Evolutionary conservation across 2,113 vertebrate species (phyloP).

Genomic region (Apodemus speciosus): DNA sequence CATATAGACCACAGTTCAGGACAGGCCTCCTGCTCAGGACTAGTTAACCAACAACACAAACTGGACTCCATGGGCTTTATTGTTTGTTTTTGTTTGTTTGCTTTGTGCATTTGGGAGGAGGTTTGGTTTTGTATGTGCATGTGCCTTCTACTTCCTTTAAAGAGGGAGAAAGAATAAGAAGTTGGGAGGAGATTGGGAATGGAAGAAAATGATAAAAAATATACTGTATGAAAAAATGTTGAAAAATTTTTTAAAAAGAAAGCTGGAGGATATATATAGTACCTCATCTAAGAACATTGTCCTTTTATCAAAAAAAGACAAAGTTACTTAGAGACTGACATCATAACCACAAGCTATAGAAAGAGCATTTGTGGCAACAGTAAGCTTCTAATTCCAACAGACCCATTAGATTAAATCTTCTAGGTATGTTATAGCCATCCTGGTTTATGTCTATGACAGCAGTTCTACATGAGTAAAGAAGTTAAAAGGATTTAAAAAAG

Average conservation of each 20-base stretch:
- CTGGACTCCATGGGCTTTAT: neutral
- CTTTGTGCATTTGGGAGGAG: neutral
- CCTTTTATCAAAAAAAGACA: neutral
- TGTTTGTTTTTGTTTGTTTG: neutral
- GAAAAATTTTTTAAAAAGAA: neutral
- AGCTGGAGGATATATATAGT: neutral
- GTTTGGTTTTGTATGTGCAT: neutral
- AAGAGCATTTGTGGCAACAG: neutral
- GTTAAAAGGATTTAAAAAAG: neutral
- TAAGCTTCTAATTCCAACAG: neutral
- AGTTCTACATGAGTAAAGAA: neutral
- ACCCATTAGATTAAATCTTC: neutral
- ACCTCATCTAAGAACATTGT: neutral
- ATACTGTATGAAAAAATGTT: neutral
- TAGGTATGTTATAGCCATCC: too few relatives aligned
- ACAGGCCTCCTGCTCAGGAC: neutral
- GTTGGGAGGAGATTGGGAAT: neutral
- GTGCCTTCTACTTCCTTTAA: neutral
- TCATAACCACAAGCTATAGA: neutral
- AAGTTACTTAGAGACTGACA: neutral
- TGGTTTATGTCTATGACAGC: neutral
- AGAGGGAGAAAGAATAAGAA: neutral
- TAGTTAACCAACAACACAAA: neutral
- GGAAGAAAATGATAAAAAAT: neutral
- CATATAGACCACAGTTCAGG: neutral